Evolutionary conservation across 2,888 invertebrate genomes (phyloP).

Genomic region (Raillietiella orientalis): DNA sequence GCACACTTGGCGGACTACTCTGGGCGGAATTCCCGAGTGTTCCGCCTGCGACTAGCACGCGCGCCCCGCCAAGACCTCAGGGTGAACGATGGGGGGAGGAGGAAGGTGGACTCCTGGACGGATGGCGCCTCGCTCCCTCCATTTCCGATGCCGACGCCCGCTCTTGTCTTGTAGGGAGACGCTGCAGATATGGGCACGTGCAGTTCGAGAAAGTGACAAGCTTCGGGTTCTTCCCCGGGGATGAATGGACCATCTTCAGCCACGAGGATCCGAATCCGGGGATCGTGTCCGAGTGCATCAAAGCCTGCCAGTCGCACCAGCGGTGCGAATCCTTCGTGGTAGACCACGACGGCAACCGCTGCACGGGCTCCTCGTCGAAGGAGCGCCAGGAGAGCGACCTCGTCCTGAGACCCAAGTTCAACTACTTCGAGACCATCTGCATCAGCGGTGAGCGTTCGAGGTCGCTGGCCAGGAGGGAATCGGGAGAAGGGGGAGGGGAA

Average conservation of each 20-base stretch:
- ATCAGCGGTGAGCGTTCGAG: slow-evolving; percentile 9
- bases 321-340: slow-evolving; percentile 14
- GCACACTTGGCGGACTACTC: too few relatives aligned
- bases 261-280: slow-evolving; percentile 12
- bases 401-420: slow-evolving; percentile 11
- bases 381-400: slow-evolving; percentile 10
- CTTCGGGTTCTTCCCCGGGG: slow-evolving; percentile 11
- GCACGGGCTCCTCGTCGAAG: too few relatives aligned
- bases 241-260: too few relatives aligned
- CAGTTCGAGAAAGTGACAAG: slow-evolving; percentile 13
- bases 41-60: neutral
- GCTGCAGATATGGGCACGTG: slow-evolving; percentile 11
- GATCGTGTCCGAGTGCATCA: slow-evolving; percentile 13
- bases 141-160: too few relatives aligned
- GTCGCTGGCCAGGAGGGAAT: too few relatives aligned
- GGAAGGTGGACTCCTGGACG: too few relatives aligned
- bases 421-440: slow-evolving; percentile 13
- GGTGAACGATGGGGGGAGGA: too few relatives aligned
- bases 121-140: too few relatives aligned
- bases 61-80: too few relatives aligned
- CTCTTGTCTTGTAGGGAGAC: slow-evolving; percentile 6
- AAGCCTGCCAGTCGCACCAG: slow-evolving; percentile 12
- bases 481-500: too few relatives aligned
- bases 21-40: slow-evolving; percentile 3
- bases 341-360: slow-evolving; percentile 14